These are phyloP conservation scores for Dryobates pubescens DNA, from an alignment of 2,797 vertebrate genomes.

Conservation along the genomic window DNA sequence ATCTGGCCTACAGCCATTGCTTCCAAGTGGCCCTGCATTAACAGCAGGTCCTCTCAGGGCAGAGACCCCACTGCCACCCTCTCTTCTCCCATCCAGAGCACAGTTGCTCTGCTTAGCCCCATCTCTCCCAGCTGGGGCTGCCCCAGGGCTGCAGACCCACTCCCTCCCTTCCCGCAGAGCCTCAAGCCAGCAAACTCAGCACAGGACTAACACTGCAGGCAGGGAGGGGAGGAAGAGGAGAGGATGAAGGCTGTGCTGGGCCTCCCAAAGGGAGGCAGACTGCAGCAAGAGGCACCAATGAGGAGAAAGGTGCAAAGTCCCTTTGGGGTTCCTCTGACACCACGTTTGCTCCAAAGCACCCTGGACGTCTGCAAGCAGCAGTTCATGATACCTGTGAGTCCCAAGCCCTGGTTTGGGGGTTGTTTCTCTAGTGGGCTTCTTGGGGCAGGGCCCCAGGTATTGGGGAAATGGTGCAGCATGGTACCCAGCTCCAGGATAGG, in stretches of 20 bases:
- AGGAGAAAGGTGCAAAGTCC: slow-evolving; percentile 34
- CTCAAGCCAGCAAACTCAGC: slow-evolving; percentile 37
- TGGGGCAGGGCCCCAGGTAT: neutral
- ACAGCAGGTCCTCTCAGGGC: neutral
- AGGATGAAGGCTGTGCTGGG: neutral
- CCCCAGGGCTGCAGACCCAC: neutral
- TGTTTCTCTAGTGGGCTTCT: neutral
- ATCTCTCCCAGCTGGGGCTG: neutral
- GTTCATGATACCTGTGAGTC: neutral
- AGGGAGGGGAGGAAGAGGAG: neutral
- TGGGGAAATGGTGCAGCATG: neutral
- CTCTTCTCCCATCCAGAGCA: neutral
- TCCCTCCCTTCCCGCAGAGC: neutral
- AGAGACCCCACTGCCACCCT: neutral
- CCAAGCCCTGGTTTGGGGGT: neutral
- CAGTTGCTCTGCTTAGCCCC: neutral
- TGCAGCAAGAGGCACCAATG: neutral
- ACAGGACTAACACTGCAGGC: neutral
- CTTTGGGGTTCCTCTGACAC: neutral
- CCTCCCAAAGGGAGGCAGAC: neutral
- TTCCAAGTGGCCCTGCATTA: neutral
- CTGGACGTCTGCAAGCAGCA: neutral
- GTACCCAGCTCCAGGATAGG: neutral
- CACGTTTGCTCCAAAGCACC: neutral
- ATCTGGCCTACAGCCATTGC: neutral